Conservation (phyloP, 2,797 vertebrate genomes). For the Macropodus opercularis region DNA sequence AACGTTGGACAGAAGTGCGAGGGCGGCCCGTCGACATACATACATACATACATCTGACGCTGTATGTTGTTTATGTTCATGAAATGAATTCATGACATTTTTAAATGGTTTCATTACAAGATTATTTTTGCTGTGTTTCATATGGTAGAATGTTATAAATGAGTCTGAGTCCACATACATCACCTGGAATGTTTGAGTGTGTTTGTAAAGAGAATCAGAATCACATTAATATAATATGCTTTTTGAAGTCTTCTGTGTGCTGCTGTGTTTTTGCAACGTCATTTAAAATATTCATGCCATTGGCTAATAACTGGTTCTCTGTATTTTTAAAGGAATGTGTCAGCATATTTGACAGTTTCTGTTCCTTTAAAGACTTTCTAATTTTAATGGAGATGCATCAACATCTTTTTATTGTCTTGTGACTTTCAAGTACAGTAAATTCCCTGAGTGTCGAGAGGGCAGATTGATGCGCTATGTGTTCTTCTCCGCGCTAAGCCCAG, state of each 20-base stretch:
- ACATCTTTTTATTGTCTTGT: not conserved
- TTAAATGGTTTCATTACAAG: slow-evolving; percentile 28
- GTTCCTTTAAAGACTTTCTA: slow-evolving; percentile 26
- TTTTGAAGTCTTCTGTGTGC: slow-evolving; percentile 32
- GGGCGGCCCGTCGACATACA: slow-evolving; percentile 5
- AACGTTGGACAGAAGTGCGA: not conserved
- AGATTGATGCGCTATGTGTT: slow-evolving; percentile 27
- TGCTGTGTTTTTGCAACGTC: slow-evolving; percentile 12
- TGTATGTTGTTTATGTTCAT: slow-evolving; percentile 12
- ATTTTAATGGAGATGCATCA: slow-evolving; percentile 4
- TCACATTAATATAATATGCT: slow-evolving; percentile 58
- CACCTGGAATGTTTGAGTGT: slow-evolving; percentile 27
- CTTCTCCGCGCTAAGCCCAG: slow-evolving; percentile 15
- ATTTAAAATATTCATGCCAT: slow-evolving; percentile 17
- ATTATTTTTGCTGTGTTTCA: slow-evolving; percentile 40
- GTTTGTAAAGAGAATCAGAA: slow-evolving; percentile 34
- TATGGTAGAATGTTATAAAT: slow-evolving; percentile 21
- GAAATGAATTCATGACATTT: slow-evolving; percentile 5
- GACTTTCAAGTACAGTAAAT: slow-evolving; percentile 7
- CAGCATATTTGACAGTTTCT: slow-evolving; percentile 37
- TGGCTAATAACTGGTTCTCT: slow-evolving; percentile 23
- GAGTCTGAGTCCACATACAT: slow-evolving; percentile 23
- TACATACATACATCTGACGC: slow-evolving; percentile 18
- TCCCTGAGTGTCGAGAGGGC: slow-evolving; percentile 23
- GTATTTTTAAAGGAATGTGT: slow-evolving; percentile 21